phyloP scores from a whole-genome alignment of 2,797 vertebrate species.

The Esox lucius region DNA sequence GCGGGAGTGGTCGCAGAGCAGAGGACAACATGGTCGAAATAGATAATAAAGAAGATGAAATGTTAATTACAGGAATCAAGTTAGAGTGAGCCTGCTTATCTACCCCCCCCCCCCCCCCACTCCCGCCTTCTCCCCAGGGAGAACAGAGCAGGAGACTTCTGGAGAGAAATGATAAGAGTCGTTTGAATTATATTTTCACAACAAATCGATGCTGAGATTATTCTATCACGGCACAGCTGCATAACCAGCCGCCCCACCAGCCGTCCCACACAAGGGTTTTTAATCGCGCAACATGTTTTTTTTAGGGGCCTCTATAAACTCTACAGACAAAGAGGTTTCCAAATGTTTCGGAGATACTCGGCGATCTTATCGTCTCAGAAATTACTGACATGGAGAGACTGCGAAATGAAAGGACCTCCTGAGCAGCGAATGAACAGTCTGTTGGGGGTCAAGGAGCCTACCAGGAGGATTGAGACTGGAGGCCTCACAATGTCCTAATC shows the following conservation, averaged over 20 bases:
- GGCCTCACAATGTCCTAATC: background rate
- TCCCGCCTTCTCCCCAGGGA: conserved; percentile 10
- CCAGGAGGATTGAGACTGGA: conserved; percentile 44
- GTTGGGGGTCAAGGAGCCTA: conserved; percentile 51
- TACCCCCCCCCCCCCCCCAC: background rate
- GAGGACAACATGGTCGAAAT: conserved; percentile 22
- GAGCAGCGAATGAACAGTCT: background rate
- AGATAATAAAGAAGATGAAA: background rate
- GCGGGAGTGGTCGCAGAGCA: conserved; percentile 14
- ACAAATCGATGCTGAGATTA: background rate
- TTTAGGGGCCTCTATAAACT: background rate
- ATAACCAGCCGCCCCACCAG: too few species aligned
- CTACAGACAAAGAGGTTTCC: background rate
- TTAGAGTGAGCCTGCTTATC: background rate
- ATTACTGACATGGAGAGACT: too few species aligned
- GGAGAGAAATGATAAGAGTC: background rate
- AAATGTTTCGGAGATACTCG: background rate
- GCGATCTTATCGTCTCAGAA: background rate
- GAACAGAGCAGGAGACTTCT: background rate
- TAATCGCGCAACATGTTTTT: background rate
- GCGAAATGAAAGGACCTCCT: too few species aligned
- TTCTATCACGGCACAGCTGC: background rate
- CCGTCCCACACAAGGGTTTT: background rate
- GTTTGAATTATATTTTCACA: background rate
- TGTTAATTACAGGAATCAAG: background rate